These are phyloP conservation scores for Arctia plantaginis DNA, from an alignment of 2,888 invertebrate species.

Conservation along the genomic window DNA sequence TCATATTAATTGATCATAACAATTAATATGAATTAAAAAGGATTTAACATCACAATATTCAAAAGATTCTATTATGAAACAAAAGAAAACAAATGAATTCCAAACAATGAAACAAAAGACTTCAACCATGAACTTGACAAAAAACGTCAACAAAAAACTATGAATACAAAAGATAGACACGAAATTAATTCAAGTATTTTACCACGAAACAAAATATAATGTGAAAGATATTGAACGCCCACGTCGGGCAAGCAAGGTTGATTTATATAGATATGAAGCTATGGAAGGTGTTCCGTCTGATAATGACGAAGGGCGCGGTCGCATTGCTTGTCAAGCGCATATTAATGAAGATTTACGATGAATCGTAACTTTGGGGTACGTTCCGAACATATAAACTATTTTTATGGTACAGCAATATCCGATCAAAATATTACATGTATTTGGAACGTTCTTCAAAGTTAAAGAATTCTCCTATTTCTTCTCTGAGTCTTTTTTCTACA, in stretches of 20 bases:
- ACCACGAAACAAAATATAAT: conserved; percentile 35
- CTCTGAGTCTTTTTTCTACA: background rate
- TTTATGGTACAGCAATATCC: background rate
- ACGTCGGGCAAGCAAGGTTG: conserved; percentile 21
- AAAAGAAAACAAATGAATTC: background rate
- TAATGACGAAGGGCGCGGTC: conserved; percentile 53
- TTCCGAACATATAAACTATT: conserved; percentile 2
- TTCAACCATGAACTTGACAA: conserved; percentile 14
- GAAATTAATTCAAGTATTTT: conserved; percentile 29
- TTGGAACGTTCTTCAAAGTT: background rate
- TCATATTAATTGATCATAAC: too few relatives aligned
- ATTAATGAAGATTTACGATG: conserved; percentile 56
- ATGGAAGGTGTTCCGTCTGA: conserved; percentile 27
- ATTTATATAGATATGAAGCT: conserved; percentile 33
- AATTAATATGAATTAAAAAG: background rate
- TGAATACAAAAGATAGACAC: conserved; percentile 13
- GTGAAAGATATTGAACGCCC: conserved; percentile 31
- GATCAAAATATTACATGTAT: background rate
- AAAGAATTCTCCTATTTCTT: background rate
- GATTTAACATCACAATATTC: background rate
- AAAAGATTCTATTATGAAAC: background rate
- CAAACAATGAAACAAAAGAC: conserved; percentile 12
- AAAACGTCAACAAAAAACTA: conserved; percentile 15
- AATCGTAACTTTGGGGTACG: conserved; percentile 11
- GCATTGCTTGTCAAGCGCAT: conserved; percentile 52